Evolutionary conservation across 1,140 invertebrate species (phyloP).

Genomic region (Pogonognathellus flavescens): DNA sequence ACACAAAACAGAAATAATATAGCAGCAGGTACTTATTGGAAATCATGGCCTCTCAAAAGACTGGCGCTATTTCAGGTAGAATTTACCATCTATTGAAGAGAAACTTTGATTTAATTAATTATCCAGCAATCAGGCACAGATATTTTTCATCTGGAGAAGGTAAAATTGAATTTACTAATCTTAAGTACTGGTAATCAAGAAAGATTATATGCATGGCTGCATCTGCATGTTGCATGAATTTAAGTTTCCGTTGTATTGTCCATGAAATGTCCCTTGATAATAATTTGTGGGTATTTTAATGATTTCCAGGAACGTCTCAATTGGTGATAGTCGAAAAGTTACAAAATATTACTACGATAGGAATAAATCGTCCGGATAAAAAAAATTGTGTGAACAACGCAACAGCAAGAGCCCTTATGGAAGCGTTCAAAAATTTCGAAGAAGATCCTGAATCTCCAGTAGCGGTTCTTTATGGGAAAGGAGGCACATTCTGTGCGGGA

Average conservation of each 20-base stretch:
- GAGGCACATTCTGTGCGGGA: conserved; percentile 75
- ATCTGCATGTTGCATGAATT: background rate
- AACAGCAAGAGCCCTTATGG: conserved; percentile 70
- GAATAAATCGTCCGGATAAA: conserved; percentile 73
- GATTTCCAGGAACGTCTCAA: background rate
- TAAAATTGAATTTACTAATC: background rate
- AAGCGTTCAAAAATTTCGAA: conserved; percentile 73
- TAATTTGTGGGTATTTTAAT: background rate
- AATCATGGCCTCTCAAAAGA: background rate
- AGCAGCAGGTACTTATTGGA: no score
- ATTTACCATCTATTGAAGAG: background rate
- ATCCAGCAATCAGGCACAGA: background rate
- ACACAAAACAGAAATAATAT: no score
- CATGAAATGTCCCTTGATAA: no score
- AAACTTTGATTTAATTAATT: background rate
- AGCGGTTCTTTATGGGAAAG: conserved; percentile 74
- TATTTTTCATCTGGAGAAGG: background rate
- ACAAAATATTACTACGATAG: conserved; percentile 70
- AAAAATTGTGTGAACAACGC: conserved; percentile 73
- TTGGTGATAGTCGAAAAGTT: conserved; percentile 62
- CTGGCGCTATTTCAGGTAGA: conserved; percentile 2
- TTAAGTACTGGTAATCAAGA: no score
- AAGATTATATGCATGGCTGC: background rate
- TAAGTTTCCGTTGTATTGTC: no score
- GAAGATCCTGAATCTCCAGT: conserved; percentile 69